These are phyloP conservation scores for Chydorus sphaericus DNA, from an alignment of 2,888 invertebrate genomes.

Conservation along the genomic window DNA sequence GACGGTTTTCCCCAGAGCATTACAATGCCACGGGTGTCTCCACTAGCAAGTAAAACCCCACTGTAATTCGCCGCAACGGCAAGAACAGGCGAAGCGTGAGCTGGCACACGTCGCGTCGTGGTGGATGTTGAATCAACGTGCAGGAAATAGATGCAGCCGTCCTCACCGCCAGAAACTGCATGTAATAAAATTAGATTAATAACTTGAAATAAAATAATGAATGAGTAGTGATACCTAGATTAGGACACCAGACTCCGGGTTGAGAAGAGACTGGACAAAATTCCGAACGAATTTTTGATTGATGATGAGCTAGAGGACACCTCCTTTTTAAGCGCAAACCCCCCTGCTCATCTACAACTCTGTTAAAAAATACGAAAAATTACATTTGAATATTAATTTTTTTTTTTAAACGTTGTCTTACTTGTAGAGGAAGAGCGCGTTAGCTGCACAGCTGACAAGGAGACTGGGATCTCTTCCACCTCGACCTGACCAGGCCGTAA, in stretches of 20 bases:
- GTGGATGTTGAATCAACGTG: constrained; percentile 41
- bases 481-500: constrained; percentile 66
- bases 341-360: constrained; percentile 51
- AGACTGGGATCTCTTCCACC: constrained; percentile 56
- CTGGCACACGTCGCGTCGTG: constrained; percentile 39
- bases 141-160: constrained; percentile 60
- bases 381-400: not conserved
- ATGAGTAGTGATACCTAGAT: constrained; percentile 38
- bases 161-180: constrained; percentile 59
- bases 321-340: constrained; percentile 46
- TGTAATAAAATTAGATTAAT: constrained; percentile 14
- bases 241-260: constrained; percentile 47
- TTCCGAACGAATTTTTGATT: constrained; percentile 47
- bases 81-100: constrained; percentile 67
- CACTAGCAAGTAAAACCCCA: constrained; percentile 68
- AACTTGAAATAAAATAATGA: not conserved
- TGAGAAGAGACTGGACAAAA: constrained; percentile 73
- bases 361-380: constrained; percentile 19
- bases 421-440: constrained; percentile 54
- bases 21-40: constrained; percentile 63
- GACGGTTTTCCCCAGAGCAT: constrained; percentile 44
- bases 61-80: constrained; percentile 77
- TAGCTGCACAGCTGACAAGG: constrained; percentile 59
- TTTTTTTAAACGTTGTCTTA: constrained; percentile 21
- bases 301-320: constrained; percentile 46